These are phyloP conservation scores for Geophilus truncorum DNA, from an alignment of 2,888 invertebrate genomes.

Conservation along the genomic window DNA sequence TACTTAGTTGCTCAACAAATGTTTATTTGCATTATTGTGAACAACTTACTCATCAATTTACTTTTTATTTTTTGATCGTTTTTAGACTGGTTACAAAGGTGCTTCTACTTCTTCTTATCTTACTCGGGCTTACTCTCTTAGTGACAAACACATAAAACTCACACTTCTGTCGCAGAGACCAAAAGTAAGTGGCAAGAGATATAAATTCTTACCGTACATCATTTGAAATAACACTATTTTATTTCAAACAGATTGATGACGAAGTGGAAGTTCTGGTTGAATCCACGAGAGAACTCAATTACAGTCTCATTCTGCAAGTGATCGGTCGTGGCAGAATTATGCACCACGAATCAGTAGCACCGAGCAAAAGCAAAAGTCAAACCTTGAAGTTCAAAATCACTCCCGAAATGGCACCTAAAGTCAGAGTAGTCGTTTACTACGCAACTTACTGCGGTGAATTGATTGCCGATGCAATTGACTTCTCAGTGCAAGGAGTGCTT, in stretches of 20 bases:
- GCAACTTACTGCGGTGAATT: constrained; percentile 49
- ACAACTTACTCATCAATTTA: background rate
- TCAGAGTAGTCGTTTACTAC: constrained; percentile 48
- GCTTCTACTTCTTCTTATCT: constrained; percentile 32
- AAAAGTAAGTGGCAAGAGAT: too few species aligned
- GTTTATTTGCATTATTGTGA: too few species aligned
- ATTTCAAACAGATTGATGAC: constrained; percentile 36
- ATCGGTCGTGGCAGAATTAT: constrained; percentile 47
- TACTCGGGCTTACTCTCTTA: constrained; percentile 39
- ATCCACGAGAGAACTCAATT: constrained; percentile 37
- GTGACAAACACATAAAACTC: constrained; percentile 39
- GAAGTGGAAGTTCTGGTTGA: constrained; percentile 38
- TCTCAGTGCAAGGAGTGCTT: constrained; percentile 50
- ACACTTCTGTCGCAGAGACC: constrained; percentile 37
- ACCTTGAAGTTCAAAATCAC: constrained; percentile 46
- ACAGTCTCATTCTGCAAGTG: constrained; percentile 20
- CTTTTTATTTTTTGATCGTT: background rate
- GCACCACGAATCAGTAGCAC: constrained; percentile 42
- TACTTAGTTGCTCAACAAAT: too few species aligned
- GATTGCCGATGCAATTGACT: constrained; percentile 52
- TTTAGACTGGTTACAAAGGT: constrained; percentile 34
- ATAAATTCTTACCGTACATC: too few species aligned
- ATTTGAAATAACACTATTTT: too few species aligned
- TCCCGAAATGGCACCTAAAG: constrained; percentile 47
- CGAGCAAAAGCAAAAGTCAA: constrained; percentile 41